Base-by-base conservation (phyloP, 2,113 vertebrate genomes). In the Galemys pyrenaicus region DNA sequence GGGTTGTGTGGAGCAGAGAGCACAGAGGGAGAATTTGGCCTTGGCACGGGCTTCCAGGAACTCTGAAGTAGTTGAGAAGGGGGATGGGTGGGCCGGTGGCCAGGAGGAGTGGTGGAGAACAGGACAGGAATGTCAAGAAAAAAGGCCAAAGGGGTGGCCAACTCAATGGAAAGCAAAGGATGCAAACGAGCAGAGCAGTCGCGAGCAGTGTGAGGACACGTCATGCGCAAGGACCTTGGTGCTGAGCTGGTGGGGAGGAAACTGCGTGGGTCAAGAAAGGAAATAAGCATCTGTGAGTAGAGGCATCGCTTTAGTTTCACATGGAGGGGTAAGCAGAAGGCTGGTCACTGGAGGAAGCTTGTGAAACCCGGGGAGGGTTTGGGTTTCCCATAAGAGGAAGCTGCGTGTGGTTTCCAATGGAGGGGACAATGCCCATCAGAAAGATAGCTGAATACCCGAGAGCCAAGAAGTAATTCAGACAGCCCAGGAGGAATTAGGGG, bases 201-300 rank as follows among this genome's bases (percentile, higher is more conserved):
- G 22, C 39, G 1, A 32, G 78, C 70, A 51, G 0, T 0, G 46
- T 54, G 13, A 35, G 2, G 32, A 12, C 13, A 3, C 1, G 49
- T 20, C 17, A 9, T 0, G 12, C 30, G 32, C 89, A 51, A 30
- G 51, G 39, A 12, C 3, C 0, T 4, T 54, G 37, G 58, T 60
- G 20, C 56, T 64, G 85, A 37, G 30, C 15, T 8, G n/a, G 2
- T 0, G 1, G 19, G 58, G 37, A 60, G 16, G 37, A 6, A 39
- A 2, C 16, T 26, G 71, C 11, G 26, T 7, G 10, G 67, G 56
- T 44, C 1, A n/a, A 51, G 62, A 20, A 6, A 16, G 49, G 64
- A 12, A 0, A 9, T 3, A 20, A 24, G 78, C 65, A 9, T 22
- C 15, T 0, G 12, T 3, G 56, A 5, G 54, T 20, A 15, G 26